A percentile compares a stretch with the other conserved stretches of the same genome.
Conservation (phyloP, 2,113 vertebrate species). For the Neomonachus schauinslandi region DNA sequence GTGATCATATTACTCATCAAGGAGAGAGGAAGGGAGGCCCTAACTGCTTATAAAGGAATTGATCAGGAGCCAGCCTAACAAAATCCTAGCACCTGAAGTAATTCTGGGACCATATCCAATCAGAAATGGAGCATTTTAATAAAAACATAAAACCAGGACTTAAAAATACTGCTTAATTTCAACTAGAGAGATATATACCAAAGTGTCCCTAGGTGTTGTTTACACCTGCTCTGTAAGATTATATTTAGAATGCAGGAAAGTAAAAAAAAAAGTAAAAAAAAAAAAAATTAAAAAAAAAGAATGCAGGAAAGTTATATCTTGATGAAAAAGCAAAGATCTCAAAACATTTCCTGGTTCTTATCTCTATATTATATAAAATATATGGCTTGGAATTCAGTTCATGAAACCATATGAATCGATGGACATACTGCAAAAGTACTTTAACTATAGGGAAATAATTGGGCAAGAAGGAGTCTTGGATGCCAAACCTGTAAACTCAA, state of each 20-base stretch:
- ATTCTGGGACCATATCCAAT: background rate
- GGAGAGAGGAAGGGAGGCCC: background rate
- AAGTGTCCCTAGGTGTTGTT: background rate
- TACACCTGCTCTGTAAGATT: background rate
- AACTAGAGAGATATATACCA: background rate
- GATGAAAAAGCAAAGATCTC: background rate
- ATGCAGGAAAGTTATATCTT: background rate
- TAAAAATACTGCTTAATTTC: background rate
- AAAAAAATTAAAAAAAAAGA: no score
- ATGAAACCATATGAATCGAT: background rate
- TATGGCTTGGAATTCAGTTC: background rate
- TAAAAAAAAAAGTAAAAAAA: no score
- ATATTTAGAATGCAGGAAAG: background rate
- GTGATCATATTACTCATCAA: background rate
- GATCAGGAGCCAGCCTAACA: background rate
- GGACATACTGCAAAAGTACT: background rate
- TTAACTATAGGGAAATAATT: background rate
- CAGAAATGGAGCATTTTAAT: background rate
- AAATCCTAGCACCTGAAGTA: conserved; percentile 10
- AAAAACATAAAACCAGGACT: background rate
- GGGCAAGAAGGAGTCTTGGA: background rate
- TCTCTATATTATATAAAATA: background rate
- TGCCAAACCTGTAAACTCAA: background rate
- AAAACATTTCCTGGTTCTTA: background rate
- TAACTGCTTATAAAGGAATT: background rate